Base-by-base conservation (phyloP, 2,888 invertebrate species). In the Bursaphelenchus okinawaensis region DNA sequence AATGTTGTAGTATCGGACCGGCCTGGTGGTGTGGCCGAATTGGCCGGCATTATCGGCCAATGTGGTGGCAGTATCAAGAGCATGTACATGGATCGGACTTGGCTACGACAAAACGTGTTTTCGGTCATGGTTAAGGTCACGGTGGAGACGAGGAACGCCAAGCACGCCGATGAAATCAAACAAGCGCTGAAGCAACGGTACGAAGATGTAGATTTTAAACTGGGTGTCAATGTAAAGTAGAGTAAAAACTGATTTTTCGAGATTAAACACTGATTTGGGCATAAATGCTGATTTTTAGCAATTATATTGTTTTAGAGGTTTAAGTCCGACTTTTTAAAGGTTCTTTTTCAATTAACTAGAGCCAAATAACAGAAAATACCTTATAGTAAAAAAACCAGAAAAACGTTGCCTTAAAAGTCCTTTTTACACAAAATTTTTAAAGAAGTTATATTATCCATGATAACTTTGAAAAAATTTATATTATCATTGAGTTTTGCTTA, bases 61-160 rank as follows among this genome's bases (percentile, higher is more conserved):
- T 66, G 81, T 20, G 85, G 85, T 24, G 85, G 70, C 23, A 84
- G 84, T 54, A 91, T 94, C 68, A 94, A 93, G 84, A 93, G 94
- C 81, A 92, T 93, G 68, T 89, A 91, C 84, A 26, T 63, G 83
- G 93, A 94, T 83, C 87, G 94, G 56, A 93, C 93, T 4, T 94
- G 93, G 92, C 88, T 93, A 12, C 88, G 88, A 67, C 88, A 89
- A 6, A 93, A 94, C 83, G 90, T 93, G 62, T 92, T 92, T 82
- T 88, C 88, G n/a, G 79, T 79, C 20, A 65, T 72, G 12, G 75
- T 75, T 20, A 74, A 91, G 84, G 90, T 91, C 20, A 89, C 92
- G 0, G 91, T 91, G 76, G 93, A 93, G 84, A 92, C 92, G 0
- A 86, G 90, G 61, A 92, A 92, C 71, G 87, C 88, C 72, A 87